These are phyloP conservation scores for Palaemon carinicauda DNA, from an alignment of 1,140 invertebrate species.

Conservation along the genomic window DNA sequence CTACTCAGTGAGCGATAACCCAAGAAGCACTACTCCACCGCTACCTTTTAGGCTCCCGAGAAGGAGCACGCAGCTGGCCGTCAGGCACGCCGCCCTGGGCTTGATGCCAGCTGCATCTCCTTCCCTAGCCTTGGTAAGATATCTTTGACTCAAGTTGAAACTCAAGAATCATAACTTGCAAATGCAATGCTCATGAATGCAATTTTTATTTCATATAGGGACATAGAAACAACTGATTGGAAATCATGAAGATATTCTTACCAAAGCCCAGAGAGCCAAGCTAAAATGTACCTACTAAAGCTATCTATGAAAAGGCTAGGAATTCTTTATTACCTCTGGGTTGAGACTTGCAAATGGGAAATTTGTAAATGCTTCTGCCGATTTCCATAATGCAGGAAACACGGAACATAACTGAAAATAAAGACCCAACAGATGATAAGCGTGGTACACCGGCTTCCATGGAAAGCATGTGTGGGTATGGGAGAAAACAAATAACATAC, in stretches of 20 bases:
- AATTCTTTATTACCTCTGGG: conserved; percentile 57
- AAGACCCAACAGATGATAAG: conserved; percentile 52
- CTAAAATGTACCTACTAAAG: conserved; percentile 50
- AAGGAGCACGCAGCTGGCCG: background rate
- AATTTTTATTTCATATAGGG: background rate
- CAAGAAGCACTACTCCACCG: conserved; percentile 28
- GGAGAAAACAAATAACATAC: background rate
- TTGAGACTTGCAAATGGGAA: conserved; percentile 60
- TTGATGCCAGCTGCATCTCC: background rate
- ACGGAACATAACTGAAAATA: conserved; percentile 60
- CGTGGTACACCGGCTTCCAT: conserved; percentile 16
- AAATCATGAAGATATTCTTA: conserved; percentile 7
- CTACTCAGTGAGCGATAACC: conserved; percentile 26
- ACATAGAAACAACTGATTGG: background rate
- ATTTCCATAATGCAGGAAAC: conserved; percentile 61
- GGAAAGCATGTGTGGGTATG: background rate
- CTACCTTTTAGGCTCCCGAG: conserved; percentile 17
- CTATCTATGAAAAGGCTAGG: conserved; percentile 44
- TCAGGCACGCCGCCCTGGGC: background rate
- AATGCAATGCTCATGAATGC: background rate
- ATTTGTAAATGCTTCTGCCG: conserved; percentile 60
- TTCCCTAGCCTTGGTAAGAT: conserved; percentile 43
- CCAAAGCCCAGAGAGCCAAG: conserved; percentile 40
- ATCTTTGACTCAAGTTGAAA: background rate
- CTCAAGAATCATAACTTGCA: too few relatives aligned